Evolutionary conservation across 2,113 vertebrate genomes (phyloP).

Genomic region (Phasianus colchicus): DNA sequence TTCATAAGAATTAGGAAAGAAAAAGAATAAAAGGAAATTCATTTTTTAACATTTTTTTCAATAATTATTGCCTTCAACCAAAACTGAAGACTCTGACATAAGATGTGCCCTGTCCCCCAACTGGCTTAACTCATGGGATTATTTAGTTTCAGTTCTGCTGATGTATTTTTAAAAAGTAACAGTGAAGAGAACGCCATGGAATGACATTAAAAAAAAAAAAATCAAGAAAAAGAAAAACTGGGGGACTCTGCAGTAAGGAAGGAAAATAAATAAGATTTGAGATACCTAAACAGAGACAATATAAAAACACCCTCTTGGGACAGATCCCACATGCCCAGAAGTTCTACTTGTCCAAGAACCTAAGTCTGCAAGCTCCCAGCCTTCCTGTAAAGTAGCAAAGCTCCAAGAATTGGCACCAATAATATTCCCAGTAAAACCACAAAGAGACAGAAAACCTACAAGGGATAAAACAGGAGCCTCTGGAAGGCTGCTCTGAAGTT

Average conservation of each 20-base stretch:
- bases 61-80: background rate
- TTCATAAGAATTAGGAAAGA: background rate
- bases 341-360: accelerated
- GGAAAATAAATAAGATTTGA: background rate
- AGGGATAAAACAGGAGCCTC: background rate
- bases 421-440: background rate
- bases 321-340: accelerated
- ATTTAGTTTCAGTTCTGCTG: background rate
- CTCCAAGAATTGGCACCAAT: background rate
- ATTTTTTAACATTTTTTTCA: background rate
- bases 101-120: background rate
- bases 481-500: background rate
- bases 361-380: no score
- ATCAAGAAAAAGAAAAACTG: background rate
- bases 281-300: background rate
- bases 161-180: background rate
- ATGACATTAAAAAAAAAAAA: background rate
- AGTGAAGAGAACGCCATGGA: background rate
- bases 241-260: background rate
- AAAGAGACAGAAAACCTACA: background rate
- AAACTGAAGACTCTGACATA: background rate
- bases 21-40: background rate
- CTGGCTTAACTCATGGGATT: background rate
- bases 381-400: background rate
- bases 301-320: background rate